phyloP scores from a whole-genome alignment of 2,888 invertebrate species.

The Tiliacea aurago region DNA sequence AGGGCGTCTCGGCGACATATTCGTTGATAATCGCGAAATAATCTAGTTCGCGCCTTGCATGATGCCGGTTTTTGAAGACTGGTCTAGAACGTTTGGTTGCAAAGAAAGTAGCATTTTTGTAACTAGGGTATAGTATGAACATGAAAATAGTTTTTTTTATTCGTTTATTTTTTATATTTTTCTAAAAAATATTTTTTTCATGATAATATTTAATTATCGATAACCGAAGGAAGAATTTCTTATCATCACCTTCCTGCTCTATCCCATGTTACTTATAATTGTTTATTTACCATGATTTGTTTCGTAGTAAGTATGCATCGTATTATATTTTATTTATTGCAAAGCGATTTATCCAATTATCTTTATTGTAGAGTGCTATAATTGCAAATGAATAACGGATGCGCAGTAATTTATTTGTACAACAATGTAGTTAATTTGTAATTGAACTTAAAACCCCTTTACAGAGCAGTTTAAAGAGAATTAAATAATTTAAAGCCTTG shows the following conservation, averaged over 20 bases:
- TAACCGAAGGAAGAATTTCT: too few species aligned
- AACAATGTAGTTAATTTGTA: constrained; percentile 54
- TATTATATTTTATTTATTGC: constrained; percentile 27
- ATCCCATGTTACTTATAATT: too few species aligned
- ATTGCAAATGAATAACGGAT: constrained; percentile 54
- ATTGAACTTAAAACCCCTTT: constrained; percentile 49
- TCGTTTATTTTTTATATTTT: too few species aligned
- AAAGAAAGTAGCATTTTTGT: not conserved
- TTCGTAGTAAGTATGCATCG: not conserved
- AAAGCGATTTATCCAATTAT: constrained; percentile 39
- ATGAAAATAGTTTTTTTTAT: too few species aligned
- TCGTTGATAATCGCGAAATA: not conserved
- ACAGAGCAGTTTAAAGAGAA: constrained; percentile 30
- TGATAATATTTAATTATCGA: not conserved
- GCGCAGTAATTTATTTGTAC: constrained; percentile 45
- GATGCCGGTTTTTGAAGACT: not conserved
- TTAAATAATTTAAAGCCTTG: constrained; percentile 42
- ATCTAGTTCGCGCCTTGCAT: not conserved
- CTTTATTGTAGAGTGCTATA: constrained; percentile 34
- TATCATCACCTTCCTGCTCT: not conserved
- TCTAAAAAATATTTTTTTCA: too few species aligned
- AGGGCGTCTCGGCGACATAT: not conserved
- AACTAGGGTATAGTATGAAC: not conserved
- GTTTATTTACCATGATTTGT: too few species aligned
- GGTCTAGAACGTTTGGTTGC: not conserved